A percentile compares a stretch with the other conserved stretches of the same genome.
These are phyloP conservation scores for Zapornia atra DNA, from an alignment of 2,113 vertebrate genomes.

Conservation along the genomic window DNA sequence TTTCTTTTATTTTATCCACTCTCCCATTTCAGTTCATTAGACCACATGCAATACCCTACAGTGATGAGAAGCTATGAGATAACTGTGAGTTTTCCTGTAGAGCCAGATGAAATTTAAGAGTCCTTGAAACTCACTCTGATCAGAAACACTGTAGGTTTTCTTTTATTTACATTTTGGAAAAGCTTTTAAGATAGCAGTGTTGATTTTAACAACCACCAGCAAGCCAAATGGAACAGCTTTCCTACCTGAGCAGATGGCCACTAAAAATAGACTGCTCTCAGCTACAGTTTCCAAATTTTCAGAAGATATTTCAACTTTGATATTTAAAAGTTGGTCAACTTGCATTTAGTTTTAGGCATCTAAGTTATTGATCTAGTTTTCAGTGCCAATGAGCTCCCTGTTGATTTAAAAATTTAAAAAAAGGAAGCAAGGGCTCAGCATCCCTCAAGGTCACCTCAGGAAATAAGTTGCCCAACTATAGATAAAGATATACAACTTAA, in stretches of 20 bases:
- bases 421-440: not conserved
- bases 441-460: not conserved
- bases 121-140: not conserved
- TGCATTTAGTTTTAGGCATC: not conserved
- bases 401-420: not conserved
- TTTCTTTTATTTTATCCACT: not conserved
- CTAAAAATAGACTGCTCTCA: conserved; percentile 1
- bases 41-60: not conserved
- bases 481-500: not conserved
- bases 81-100: not conserved
- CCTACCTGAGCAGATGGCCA: conserved; percentile 44
- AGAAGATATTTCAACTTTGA: not conserved
- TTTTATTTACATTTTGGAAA: conserved; percentile 19
- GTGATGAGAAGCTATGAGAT: not conserved
- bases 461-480: not conserved
- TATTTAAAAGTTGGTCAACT: not conserved
- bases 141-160: not conserved
- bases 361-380: not conserved
- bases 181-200: not conserved
- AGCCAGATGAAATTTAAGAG: not conserved
- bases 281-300: not conserved
- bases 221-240: not conserved
- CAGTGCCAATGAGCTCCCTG: not conserved
- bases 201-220: not conserved
- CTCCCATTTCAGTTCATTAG: not conserved